Base-by-base conservation (phyloP, 2,888 invertebrate species). In the Plemyria rubiginata region DNA sequence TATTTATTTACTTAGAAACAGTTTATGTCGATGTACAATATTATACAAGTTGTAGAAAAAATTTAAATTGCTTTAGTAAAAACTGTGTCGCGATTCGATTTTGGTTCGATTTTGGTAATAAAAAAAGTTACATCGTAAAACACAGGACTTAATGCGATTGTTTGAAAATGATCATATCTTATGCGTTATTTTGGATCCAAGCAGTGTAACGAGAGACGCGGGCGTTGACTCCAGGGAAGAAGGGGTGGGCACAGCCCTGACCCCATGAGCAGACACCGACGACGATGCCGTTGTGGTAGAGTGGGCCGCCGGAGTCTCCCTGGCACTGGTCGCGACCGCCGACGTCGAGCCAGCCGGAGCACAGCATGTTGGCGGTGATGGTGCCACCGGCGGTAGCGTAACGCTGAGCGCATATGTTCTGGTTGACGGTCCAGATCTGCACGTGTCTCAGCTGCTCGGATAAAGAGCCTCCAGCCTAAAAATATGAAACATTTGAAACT, bases 371-470 rank as follows among this genome's bases (percentile, higher is more conserved):
- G 38, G 62, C 70, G 12, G 74, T 80, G 45, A 80, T 53, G 0
- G 28, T 22, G 2, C 2, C 8, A 4, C 70, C 58, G 0, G 65
- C 28, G 1, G 29, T 0, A 0, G 43, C 29, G 43, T 79, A 77
- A 8, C 74, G 75, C 0, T 46, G 4, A 0, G 40, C 50, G 62
- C 81, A 80, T 0, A 53, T 61, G 4, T 12, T 40, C 48, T 81
- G 82, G 68, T 80, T 81, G 0, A 81, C 62, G 6, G 74, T 71
- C 76, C 77, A 78, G 36, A 82, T 64, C 48, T 80, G 78, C 3
- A 81, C 78, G 55, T 80, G 80, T 0, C 79, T 78, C 4, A 82
- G 70, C 43, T 75, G 73, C 36, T 79, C 80, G 5, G 79, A 76
- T 0, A 32, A 0, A 0, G 68, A 4, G 3, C 77, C 73, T 8